Evolutionary conservation across 2,113 vertebrate species (phyloP).

Genomic region (Sylvietta virens): DNA sequence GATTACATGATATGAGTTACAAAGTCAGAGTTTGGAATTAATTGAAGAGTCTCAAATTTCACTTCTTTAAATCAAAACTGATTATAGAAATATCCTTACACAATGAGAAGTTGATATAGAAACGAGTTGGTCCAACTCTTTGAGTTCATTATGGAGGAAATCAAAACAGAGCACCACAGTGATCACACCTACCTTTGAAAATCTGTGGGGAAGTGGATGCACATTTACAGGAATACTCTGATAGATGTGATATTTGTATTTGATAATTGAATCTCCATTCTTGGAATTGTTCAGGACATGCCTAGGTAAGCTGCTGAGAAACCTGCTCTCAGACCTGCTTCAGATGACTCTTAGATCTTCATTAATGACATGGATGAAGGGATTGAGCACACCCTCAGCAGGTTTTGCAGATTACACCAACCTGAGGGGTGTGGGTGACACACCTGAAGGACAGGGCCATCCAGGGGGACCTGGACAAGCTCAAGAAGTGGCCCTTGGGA

Average conservation of each 20-base stretch:
- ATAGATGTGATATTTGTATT: background rate
- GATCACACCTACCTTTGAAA: background rate
- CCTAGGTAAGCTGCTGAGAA: background rate
- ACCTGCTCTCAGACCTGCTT: background rate
- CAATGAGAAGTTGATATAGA: background rate
- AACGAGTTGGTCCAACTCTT: background rate
- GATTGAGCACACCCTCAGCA: background rate
- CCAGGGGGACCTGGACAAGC: background rate
- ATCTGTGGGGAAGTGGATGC: rapidly evolving
- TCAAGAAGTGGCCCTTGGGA: too few species aligned
- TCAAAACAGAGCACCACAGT: background rate
- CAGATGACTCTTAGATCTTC: background rate
- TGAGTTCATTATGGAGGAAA: background rate
- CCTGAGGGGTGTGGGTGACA: background rate
- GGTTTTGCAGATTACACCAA: background rate
- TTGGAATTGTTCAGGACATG: background rate
- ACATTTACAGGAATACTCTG: background rate
- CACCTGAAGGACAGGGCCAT: background rate
- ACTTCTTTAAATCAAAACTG: background rate
- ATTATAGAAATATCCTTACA: background rate
- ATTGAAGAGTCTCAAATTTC: background rate
- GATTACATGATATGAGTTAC: background rate
- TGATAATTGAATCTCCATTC: background rate
- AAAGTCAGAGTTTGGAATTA: background rate
- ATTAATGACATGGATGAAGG: background rate